Base-by-base conservation (phyloP, 2,888 invertebrate species). In the Tenthredo mesomela region DNA sequence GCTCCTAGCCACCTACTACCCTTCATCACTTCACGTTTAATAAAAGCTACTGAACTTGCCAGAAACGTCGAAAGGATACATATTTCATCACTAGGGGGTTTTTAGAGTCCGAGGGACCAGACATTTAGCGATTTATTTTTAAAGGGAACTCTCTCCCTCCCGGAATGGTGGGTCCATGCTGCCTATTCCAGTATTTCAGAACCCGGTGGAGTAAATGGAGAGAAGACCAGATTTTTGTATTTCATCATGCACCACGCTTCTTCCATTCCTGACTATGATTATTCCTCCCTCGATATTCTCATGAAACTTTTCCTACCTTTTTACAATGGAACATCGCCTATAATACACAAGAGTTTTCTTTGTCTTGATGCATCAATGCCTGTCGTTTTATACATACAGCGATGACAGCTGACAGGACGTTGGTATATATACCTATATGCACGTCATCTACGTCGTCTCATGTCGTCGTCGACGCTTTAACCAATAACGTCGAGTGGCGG, bases 381-480 rank as follows among this genome's bases (percentile, higher is more conserved):
- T 37, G 80, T 80, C 25, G 80, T 80, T 61, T 61, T 40, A 50
- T 29, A 33, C 18, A 18, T 15, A 67, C 7, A 40, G 3, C 58
- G n/a, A 25, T 33, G 80, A 80, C 80, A 61, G 80, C 80, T 80
- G 80, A 80, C 80, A 25, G 58, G 58, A 50, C 77, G 77, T 33
- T 25, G 12, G 25, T 54, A 33, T 33, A 43, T 2, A 33, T 71
- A 71, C 40, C 71, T 71, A 37, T n/a, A n/a, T 43, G 18, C 67
- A 33, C 71, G 77, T 58, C 78, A 58, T 61, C 37, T 61, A 10
- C 58, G 61, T 61, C 58, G 61, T 61, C 58, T 80, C 80, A 21
- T 61, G 61, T 61, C 77, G 77, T 50, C 80, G 80, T 40, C 80
- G 61, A 61, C 80, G 80, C 50, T 58, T 80, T 40, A 80, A 80